Base-by-base conservation (phyloP, 2,797 vertebrate species). In the Crocidura indochinensis region DNA sequence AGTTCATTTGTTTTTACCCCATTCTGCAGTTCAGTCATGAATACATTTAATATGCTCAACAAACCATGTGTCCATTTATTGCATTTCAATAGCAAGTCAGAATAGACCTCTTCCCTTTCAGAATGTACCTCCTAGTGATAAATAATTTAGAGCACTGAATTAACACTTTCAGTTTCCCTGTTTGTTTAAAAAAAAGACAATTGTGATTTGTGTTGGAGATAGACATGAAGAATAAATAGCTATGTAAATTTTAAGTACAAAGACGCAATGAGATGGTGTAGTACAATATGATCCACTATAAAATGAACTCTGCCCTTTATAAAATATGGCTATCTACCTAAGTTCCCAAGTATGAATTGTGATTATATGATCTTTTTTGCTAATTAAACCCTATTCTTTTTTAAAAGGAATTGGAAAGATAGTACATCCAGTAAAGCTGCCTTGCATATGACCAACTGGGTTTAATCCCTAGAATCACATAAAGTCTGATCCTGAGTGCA, bases 211-310 rank as follows among this genome's bases (percentile, higher is more conserved):
- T 29, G 10, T 62, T 82, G n/a, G 46, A 68, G 31, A 69, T 71
- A 26, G 51, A 0, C 9, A 8, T 88, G 17, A 7, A 9, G 68
- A 87, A 26, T 65, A 49, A 73, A 73, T 31, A 86, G 38, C 29
- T 76, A 64, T 47, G 56, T 91, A 62, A 60, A 60, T 74, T 79
- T 60, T 84, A 38, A 78, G 47, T 67, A 62, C 12, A 69, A 95
- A 20, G 10, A 75, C 31, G 75, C 15, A 7, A 14, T 64, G 24
- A 64, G 67, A 44, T 4, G 0, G 11, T 68, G 7, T 0, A 56
- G 27, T 53, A 7, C 38, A 38, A 38, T 38, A 26, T 2, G 22
- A 31, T 74, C 22, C 64, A 4, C 81, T 65, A 12, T 31, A 47
- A 38, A 15, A 20, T 22, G 22, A 10, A 44, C n/a, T 49, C 24